Base-by-base conservation (phyloP, 2,888 invertebrate genomes). In the Mamestra brassicae region DNA sequence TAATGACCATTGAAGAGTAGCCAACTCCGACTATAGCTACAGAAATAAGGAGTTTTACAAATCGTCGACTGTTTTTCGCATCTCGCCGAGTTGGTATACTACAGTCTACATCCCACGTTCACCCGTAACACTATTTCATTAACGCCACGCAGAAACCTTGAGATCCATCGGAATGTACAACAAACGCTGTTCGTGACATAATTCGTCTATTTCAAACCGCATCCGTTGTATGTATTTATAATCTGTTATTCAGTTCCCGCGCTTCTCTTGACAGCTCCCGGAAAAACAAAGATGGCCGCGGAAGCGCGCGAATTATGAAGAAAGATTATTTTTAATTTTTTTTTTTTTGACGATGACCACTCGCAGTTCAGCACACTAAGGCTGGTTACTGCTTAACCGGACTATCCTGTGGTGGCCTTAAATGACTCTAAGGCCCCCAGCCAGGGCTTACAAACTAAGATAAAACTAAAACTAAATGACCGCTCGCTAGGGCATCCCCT, bases 201-300 rank as follows among this genome's bases (percentile, higher is more conserved):
- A 94, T 93, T 93, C 88, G 88, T 93, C 93, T 95, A 95, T 94
- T 95, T 95, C 90, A 86, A 90, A 88, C 87, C 81, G 80, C 83
- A 90, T 91, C 91, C 92, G 91, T 86, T 88, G 89, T 86, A 65
- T 58, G 71, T 93, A 92, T 92, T 92, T 92, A 89, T 91, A 92
- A 90, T 89, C 85, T 89, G 85, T 85, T 90, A 86, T 86, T 88
- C 82, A 84, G 79, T 87, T 84, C 81, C 80, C 86, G 84, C 82
- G 81, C 67, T 66, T 78, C 58, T 45, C 64, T 69, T 86, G 83
- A 80, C 84, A 87, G 82, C 78, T 77, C 79, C 74, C 81, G 85
- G 76, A 80, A 82, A 85, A 87, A 86, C 82, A 82, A 84, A 87
- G 68, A 83, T 87, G 87, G 80, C 85, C 75, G 26, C 52, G 13